A percentile compares a stretch with the other conserved stretches of the same genome.
These are phyloP conservation scores for Pseudomugil gertrudae DNA, from an alignment of 2,797 vertebrate genomes.

Conservation along the genomic window DNA sequence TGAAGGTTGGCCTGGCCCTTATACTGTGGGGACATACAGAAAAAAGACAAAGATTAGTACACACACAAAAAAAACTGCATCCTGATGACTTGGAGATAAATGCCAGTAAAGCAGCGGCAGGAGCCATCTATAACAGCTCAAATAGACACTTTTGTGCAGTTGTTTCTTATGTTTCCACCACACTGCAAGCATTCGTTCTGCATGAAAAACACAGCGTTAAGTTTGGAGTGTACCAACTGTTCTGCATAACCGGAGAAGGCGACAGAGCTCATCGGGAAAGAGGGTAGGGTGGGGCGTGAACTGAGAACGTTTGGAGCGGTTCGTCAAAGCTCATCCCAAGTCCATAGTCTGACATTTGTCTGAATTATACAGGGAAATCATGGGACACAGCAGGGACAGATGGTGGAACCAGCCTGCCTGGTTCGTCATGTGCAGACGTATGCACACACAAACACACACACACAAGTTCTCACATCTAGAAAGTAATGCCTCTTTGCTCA, in stretches of 20 bases:
- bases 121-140: neutral
- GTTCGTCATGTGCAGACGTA: slow-evolving; percentile 23
- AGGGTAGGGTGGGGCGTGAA: slow-evolving; percentile 20
- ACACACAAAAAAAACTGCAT: slow-evolving; percentile 6
- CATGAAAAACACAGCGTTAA: slow-evolving; percentile 1
- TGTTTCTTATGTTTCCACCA: neutral
- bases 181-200: neutral
- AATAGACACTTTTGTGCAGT: neutral
- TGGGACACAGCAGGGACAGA: slow-evolving; percentile 72
- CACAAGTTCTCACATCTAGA: slow-evolving; percentile 11
- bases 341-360: slow-evolving; percentile 73
- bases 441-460: slow-evolving; percentile 8
- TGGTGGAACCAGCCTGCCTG: slow-evolving; percentile 63
- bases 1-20: slow-evolving; percentile 96
- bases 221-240: slow-evolving; percentile 33
- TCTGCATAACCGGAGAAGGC: slow-evolving; percentile 35
- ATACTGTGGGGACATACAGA: slow-evolving; percentile 82
- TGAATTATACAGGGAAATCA: slow-evolving; percentile 74
- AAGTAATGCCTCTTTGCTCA: slow-evolving; percentile 17
- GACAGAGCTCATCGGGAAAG: slow-evolving; percentile 35
- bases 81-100: slow-evolving; percentile 2
- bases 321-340: slow-evolving; percentile 66
- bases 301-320: slow-evolving; percentile 54
- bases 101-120: slow-evolving; percentile 1
- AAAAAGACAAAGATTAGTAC: slow-evolving; percentile 32